Conservation (phyloP, 2,797 vertebrate genomes). For the Macropus fuliginosus region DNA sequence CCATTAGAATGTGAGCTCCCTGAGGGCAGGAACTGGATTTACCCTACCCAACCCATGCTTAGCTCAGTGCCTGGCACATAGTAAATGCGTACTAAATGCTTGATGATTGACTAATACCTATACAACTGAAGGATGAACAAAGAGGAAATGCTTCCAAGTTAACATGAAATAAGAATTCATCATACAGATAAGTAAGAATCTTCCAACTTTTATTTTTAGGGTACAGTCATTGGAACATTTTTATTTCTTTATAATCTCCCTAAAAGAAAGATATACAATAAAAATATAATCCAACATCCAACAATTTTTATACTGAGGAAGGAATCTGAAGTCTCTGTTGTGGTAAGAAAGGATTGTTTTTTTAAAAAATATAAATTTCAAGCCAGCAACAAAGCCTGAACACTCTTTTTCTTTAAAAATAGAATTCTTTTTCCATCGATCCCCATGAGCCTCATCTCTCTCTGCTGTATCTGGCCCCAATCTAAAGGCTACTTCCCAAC, state of each 20-base stretch:
- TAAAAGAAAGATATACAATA: conserved; percentile 81
- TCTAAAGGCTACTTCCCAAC: conserved; percentile 68
- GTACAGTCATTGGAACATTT: conserved; percentile 80
- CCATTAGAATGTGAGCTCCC: background rate
- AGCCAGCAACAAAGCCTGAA: conserved; percentile 82
- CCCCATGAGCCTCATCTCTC: conserved; percentile 66
- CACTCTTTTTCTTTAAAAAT: conserved; percentile 82
- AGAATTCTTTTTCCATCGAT: conserved; percentile 76
- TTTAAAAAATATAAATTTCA: conserved; percentile 79
- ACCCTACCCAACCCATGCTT: background rate
- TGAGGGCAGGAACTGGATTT: background rate
- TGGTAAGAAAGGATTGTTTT: conserved; percentile 77
- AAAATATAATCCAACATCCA: conserved; percentile 81
- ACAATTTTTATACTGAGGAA: conserved; percentile 78
- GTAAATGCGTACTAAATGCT: no score
- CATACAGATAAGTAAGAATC: conserved; percentile 79
- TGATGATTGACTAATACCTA: conserved; percentile 4
- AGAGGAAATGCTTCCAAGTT: background rate
- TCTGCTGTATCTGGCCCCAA: background rate
- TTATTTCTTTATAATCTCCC: conserved; percentile 79
- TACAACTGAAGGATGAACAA: conserved; percentile 50
- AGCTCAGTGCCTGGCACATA: background rate
- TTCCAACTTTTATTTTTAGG: conserved; percentile 81
- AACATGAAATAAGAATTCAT: conserved; percentile 80
- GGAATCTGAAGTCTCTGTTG: conserved; percentile 78